Evolutionary conservation across 2,797 vertebrate genomes (phyloP), one percentile per base, ranked within the genome.

Genomic region (Poecile montanus): DNA sequence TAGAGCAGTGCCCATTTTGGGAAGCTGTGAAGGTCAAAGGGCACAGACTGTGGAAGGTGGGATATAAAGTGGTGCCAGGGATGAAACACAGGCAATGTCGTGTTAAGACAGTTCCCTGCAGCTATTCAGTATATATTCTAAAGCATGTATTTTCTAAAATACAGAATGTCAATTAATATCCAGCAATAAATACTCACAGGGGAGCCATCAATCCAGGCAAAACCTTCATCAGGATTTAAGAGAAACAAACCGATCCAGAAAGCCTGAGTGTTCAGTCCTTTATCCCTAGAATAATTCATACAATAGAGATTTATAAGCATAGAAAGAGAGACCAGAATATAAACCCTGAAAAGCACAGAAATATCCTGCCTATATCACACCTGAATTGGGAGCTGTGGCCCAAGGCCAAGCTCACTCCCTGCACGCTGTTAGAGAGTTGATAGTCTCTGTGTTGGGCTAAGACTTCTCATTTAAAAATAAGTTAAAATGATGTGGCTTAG

Each of bases 181-280:
- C 48, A 91, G 15, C 25, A 87, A 47, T 45, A 92, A 72, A 44
- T 92, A 98, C 98, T 97, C 95, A 99, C 99, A 62, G 99, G 95
- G 29, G 98, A 98, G 21, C 97, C 98, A 92, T 99, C 99, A 56
- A 93, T 97, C 99, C 99, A 99, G 22, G 93, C 78, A 91, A 98
- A 99, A 50, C 98, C 99, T 94, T 97, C 93, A 34, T 97, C 98
- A 71, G 98, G 89, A 76, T 98, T 98, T 51, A 98, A 97, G 5
- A 95, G 91, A 36, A 94, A 98, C 94, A 99, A 95, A 65, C 99
- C 98, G 0, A 99, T 98, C 99, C 99, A 99, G 51, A 97, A 97
- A 73, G 67, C 95, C 36, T 98, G 98, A 60, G 93, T 92, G 75
- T 96, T 85, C n/a, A 74, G 65, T 47, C 90, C 95, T 40, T 87